Evolutionary conservation across 2,797 vertebrate species (phyloP).

Genomic region (Falco biarmicus): DNA sequence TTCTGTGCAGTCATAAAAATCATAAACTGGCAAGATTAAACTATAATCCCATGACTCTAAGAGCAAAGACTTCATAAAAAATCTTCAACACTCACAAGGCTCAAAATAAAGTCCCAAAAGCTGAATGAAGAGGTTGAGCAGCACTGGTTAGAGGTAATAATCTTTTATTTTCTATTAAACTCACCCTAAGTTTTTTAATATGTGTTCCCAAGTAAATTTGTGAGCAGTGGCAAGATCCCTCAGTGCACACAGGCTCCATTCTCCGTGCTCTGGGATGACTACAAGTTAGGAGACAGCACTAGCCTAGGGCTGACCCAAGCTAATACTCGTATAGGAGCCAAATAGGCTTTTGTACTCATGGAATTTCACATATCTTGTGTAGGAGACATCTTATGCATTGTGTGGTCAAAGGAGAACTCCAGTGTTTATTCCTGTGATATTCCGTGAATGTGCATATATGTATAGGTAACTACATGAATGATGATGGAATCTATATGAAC

Average conservation of each 20-base stretch:
- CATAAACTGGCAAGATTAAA: not conserved
- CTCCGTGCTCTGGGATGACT: rapidly evolving
- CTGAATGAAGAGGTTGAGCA: not conserved
- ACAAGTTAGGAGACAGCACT: rapidly evolving
- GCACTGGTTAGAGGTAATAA: no score
- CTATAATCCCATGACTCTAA: not conserved
- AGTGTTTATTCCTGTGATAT: not conserved
- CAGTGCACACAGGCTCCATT: rapidly evolving
- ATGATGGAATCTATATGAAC: not conserved
- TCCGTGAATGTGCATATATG: not conserved
- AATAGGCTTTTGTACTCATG: not conserved
- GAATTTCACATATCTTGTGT: not conserved
- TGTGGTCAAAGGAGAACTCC: not conserved
- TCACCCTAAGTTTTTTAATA: not conserved
- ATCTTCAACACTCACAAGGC: not conserved
- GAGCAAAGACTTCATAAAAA: not conserved
- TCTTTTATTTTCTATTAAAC: not conserved
- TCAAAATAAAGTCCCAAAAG: not conserved
- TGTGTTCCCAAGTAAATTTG: not conserved
- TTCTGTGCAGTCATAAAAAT: not conserved
- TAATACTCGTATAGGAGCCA: rapidly evolving
- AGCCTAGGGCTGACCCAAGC: not conserved
- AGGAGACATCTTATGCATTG: not conserved
- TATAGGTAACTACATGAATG: not conserved
- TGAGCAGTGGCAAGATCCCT: rapidly evolving